A percentile compares a stretch with the other conserved stretches of the same genome.
Conservation (phyloP, 2,113 vertebrate genomes). For the Sceloporus tristichus region DNA sequence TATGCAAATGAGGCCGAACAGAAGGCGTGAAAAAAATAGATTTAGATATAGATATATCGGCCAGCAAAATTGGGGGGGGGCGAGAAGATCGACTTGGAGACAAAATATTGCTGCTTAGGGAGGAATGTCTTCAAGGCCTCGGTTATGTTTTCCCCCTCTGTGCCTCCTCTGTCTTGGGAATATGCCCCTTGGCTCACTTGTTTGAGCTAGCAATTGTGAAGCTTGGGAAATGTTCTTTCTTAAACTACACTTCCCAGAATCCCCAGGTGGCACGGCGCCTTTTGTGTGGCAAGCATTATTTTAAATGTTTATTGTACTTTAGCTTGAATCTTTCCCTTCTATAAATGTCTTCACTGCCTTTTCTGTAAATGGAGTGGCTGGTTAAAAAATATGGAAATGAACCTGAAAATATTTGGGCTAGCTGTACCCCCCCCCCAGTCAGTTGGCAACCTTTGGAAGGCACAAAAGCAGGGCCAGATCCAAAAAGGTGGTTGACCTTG, state of each 20-base stretch:
- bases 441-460: neutral
- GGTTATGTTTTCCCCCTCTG: too few species aligned
- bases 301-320: too few species aligned
- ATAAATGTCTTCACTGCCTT: neutral
- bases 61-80: constrained; percentile 39
- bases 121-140: neutral
- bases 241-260: too few species aligned
- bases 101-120: neutral
- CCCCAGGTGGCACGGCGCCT: too few species aligned
- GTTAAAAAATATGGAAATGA: too few species aligned
- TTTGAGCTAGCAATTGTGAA: neutral
- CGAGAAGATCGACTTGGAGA: constrained; percentile 62
- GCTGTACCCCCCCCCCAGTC: too few species aligned
- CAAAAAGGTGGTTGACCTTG: neutral
- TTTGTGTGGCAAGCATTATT: neutral
- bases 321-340: too few species aligned
- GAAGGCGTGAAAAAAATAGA: constrained; percentile 67
- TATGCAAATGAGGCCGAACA: constrained; percentile 86
- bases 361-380: neutral
- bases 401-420: too few species aligned
- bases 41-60: too few species aligned
- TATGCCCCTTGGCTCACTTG: neutral
- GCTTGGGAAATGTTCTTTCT: too few species aligned
- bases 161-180: too few species aligned
- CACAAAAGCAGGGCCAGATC: neutral